Percentiles rank a stretch among this genome's conserved stretches.
Evolutionary conservation across 2,888 invertebrate species (phyloP).

Genomic region (Spialia ferax): DNA sequence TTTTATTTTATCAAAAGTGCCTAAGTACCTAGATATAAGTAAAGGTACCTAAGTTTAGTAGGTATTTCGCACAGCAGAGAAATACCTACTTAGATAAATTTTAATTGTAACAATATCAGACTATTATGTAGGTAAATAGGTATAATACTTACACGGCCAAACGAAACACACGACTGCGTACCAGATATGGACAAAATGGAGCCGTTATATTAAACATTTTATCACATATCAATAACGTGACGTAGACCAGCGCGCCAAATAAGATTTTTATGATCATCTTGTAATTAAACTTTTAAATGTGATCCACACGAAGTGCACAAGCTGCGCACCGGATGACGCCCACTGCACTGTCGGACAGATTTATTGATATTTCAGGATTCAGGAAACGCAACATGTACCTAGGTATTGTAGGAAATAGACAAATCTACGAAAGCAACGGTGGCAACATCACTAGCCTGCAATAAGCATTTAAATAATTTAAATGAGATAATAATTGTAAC

Average conservation of each 20-base stretch:
- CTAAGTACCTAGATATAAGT: no score
- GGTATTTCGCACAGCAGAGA: no score
- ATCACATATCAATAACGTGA: background rate
- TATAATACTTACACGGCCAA: background rate
- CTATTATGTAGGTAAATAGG: no score
- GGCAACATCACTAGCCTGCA: no score
- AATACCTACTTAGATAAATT: no score
- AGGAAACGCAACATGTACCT: background rate
- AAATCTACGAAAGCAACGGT: background rate
- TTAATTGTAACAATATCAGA: no score
- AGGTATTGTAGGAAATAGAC: no score
- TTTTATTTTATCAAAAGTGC: no score
- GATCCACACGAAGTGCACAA: background rate
- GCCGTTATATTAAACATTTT: background rate
- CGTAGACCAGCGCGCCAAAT: background rate
- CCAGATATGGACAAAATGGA: background rate
- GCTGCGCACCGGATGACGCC: background rate
- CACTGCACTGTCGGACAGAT: slow-evolving; percentile 1
- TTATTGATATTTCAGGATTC: slow-evolving; percentile 1
- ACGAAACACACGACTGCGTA: background rate
- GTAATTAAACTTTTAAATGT: background rate
- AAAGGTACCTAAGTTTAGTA: no score
- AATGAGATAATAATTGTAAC: no score
- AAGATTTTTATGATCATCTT: background rate
- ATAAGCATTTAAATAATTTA: no score